Evolutionary conservation across 2,113 vertebrate genomes (phyloP).

Genomic region (Aramus guarauna): DNA sequence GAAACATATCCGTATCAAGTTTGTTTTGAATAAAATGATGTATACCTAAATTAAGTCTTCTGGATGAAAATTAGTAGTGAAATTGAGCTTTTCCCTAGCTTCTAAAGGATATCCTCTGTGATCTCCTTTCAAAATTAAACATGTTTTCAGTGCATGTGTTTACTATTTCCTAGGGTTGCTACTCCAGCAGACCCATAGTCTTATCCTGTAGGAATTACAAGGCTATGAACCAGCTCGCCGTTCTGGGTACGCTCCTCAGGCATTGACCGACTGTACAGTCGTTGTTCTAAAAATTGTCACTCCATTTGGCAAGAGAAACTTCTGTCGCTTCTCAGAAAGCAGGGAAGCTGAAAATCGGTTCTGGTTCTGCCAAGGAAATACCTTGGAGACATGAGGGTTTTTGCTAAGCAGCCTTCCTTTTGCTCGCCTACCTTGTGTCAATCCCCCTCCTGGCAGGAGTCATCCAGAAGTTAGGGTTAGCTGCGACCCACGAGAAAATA

Average conservation of each 20-base stretch:
- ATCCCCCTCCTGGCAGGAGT: not conserved
- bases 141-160: not conserved
- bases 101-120: not conserved
- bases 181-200: not conserved
- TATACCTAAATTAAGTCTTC: not conserved
- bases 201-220: not conserved
- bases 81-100: not conserved
- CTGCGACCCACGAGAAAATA: not conserved
- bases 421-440: not conserved
- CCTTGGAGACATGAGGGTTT: not conserved
- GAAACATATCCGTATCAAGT: not conserved
- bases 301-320: not conserved
- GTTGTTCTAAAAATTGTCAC: not conserved
- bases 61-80: not conserved
- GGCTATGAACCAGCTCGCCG: not conserved
- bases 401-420: not conserved
- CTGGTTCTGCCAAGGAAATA: constrained; percentile 14
- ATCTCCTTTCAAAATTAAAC: not conserved
- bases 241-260: not conserved
- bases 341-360: not conserved
- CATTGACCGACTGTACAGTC: not conserved
- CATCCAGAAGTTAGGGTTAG: not conserved
- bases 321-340: not conserved
- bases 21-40: not conserved
- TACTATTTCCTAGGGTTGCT: not conserved